Conservation (phyloP, 2,888 invertebrate species). For the Pemphredon lugubris region DNA sequence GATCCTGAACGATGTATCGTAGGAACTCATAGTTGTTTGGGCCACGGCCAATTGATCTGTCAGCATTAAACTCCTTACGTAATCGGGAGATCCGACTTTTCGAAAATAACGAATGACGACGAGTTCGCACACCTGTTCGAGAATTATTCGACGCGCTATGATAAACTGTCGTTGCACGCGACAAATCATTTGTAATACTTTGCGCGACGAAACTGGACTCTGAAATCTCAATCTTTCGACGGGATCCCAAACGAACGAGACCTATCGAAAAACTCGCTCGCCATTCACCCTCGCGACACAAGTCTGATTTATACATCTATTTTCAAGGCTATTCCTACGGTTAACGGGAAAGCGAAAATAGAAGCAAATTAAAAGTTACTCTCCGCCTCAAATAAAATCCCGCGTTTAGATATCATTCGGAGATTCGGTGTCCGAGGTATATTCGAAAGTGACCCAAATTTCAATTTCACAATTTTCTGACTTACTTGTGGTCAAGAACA, state of each 20-base stretch:
- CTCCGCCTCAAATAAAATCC: too few relatives aligned
- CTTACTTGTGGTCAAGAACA: neutral
- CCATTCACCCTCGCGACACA: too few relatives aligned
- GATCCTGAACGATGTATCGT: conserved; percentile 41
- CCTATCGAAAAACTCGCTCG: neutral
- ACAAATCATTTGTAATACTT: neutral
- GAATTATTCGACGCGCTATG: neutral
- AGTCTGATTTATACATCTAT: too few relatives aligned
- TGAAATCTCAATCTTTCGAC: neutral
- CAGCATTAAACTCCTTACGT: conserved; percentile 48
- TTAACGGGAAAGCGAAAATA: too few relatives aligned
- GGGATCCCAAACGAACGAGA: too few relatives aligned
- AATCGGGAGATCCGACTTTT: conserved; percentile 45
- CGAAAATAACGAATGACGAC: conserved; percentile 51
- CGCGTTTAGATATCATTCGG: too few relatives aligned
- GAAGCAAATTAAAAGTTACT: too few relatives aligned
- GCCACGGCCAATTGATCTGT: conserved; percentile 47
- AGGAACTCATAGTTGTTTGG: conserved; percentile 40
- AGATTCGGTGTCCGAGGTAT: neutral
- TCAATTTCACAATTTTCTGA: conserved; percentile 23
- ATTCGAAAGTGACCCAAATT: conserved; percentile 40
- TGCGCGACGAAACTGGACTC: neutral
- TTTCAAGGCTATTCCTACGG: too few relatives aligned
- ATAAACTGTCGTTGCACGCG: neutral
- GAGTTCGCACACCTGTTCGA: conserved; percentile 57